These are phyloP conservation scores for western clawed frog (Xenopus tropicalis) DNA, from an alignment of 2,113 vertebrate genomes.

Conservation along the genomic window UCB_Xtro_10.0 CM004444.2:78414501-78415000, in stretches of 20 bases:
- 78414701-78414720: slow-evolving; percentile 95
- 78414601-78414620: too few relatives aligned
- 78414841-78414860: background rate
- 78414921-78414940: slow-evolving; percentile 92
- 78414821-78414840: too few relatives aligned
- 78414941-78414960: slow-evolving; percentile 92
- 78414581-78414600: too few relatives aligned
- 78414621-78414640: too few relatives aligned
- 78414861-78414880: slow-evolving; percentile 56
- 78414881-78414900: slow-evolving; percentile 96
- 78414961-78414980: slow-evolving; percentile 84
- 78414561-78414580: too few relatives aligned
- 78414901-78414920: slow-evolving; percentile 94
- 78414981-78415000: slow-evolving; percentile 74
- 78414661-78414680: background rate
- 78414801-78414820: too few relatives aligned
- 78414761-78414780: slow-evolving; percentile 90
- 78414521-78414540: too few relatives aligned
- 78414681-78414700: slow-evolving; percentile 84
- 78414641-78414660: too few relatives aligned
- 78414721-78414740: slow-evolving; percentile 91
- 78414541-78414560: too few relatives aligned
- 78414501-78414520: too few relatives aligned
- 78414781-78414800: slow-evolving; percentile 87
- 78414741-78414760: slow-evolving; percentile 95